Evolutionary conservation across 2,888 invertebrate genomes (phyloP), one percentile per base, ranked within the genome.

Genomic region (Cyclophora albipunctata): DNA sequence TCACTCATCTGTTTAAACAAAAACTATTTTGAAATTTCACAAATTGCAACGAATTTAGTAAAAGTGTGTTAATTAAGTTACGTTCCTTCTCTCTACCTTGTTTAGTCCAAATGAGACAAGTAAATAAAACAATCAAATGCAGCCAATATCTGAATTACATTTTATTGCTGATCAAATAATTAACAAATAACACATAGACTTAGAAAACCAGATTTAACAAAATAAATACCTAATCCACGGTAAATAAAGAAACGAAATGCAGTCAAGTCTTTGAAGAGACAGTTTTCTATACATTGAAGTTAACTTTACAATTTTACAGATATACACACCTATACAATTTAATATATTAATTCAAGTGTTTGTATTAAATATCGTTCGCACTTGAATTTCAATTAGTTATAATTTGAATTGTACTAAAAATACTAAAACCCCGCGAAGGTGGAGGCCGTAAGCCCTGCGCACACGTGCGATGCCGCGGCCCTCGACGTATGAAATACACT

Each of bases 151-250:
- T 72, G 75, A 76, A 80, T 81, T 81, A 83, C 78, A 81, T 79
- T 84, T 83, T 81, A 86, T 83, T 81, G 78, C 75, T 83, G 84
- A 81, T 84, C 77, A 78, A 81, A 78, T 77, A 58, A 71, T 77
- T 81, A 85, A 85, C 86, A 85, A 84, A 81, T 78, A 84, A 84
- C 81, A 82, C 75, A 75, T 82, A 85, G 80, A 84, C 82, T 85
- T 79, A 81, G 74, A 5, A 20, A 84, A 84, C 82, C 86, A 82
- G 80, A 73, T 73, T 78, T 72, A 87, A 87, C 84, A 84, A 84
- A 84, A 87, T 86, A 87, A 87, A 87, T 86, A 87, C 85, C 86
- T 81, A 76, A 79, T 82, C 81, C 86, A 75, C 63, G 76, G 79
- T 82, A 80, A 75, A 77, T 70, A 64, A 71, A 64, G 75, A 70